Percentiles rank a stretch among this genome's conserved stretches.
Evolutionary conservation across 2,888 invertebrate genomes (phyloP).

Genomic region (Phortica magna): DNA sequence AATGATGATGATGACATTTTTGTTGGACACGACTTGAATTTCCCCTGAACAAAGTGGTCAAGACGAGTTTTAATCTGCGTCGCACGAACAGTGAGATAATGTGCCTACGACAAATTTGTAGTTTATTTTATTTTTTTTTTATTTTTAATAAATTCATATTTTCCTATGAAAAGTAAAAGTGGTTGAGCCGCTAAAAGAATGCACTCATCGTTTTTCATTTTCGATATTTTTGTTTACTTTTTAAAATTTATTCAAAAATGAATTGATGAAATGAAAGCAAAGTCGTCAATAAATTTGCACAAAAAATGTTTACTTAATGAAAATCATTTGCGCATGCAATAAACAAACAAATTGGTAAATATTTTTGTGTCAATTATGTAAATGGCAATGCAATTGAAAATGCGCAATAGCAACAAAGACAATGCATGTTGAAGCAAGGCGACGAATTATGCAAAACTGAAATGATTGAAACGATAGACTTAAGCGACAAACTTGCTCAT

Average conservation of each 20-base stretch:
- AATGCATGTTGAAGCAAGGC: neutral
- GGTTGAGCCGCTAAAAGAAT: slow-evolving; percentile 65
- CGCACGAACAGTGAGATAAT: slow-evolving; percentile 10
- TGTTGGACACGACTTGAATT: neutral
- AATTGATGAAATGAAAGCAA: neutral
- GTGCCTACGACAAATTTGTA: neutral
- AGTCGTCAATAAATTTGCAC: neutral
- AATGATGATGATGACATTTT: neutral
- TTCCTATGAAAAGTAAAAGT: slow-evolving; percentile 68
- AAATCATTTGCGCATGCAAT: neutral
- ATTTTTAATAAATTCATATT: neutral
- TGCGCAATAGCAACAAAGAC: neutral
- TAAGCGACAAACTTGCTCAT: neutral
- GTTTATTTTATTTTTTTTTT: neutral
- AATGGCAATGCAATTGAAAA: neutral
- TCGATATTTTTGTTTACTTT: neutral
- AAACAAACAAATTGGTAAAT: neutral
- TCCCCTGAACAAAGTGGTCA: neutral
- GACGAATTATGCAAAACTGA: neutral
- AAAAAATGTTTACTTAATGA: neutral
- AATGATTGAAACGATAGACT: neutral
- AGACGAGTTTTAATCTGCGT: slow-evolving; percentile 5
- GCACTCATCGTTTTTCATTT: slow-evolving; percentile 32
- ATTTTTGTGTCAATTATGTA: neutral
- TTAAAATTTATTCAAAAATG: neutral